Evolutionary conservation across 1,140 invertebrate genomes (phyloP).

Genomic region (Dolichoris vasculosae): DNA sequence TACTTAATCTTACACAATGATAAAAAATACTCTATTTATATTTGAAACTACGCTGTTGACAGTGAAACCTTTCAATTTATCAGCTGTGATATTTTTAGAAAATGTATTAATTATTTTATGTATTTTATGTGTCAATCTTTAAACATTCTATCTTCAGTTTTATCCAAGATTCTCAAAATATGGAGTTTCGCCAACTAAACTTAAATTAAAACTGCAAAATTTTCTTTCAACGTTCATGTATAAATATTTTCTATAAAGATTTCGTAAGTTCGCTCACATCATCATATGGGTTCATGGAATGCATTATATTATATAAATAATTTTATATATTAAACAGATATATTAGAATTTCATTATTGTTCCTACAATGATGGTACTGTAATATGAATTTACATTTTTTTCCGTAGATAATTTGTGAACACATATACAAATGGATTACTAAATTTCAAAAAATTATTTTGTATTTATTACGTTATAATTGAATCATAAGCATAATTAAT

Average conservation of each 20-base stretch:
- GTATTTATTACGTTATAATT: too few relatives aligned
- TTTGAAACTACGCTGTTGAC: neutral
- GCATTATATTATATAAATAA: neutral
- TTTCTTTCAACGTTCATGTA: neutral
- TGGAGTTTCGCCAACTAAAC: neutral
- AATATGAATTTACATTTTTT: too few relatives aligned
- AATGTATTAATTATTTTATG: constrained; percentile 14
- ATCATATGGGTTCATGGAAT: neutral
- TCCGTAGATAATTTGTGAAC: too few relatives aligned
- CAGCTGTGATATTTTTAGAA: neutral
- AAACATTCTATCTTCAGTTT: neutral
- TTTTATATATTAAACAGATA: neutral
- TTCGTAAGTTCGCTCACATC: neutral
- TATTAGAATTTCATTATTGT: neutral
- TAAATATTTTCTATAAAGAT: neutral
- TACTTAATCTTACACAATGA: neutral
- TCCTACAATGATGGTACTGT: too few relatives aligned
- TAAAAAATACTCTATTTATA: neutral
- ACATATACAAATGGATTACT: too few relatives aligned
- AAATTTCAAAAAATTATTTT: too few relatives aligned
- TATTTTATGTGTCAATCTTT: too few relatives aligned
- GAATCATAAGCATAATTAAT: too few relatives aligned
- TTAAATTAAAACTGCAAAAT: neutral
- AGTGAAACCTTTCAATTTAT: neutral
- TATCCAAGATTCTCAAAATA: neutral